These are phyloP conservation scores for Psammodynastes pulverulentus DNA, from an alignment of 2,113 vertebrate species.

Conservation along the genomic window DNA sequence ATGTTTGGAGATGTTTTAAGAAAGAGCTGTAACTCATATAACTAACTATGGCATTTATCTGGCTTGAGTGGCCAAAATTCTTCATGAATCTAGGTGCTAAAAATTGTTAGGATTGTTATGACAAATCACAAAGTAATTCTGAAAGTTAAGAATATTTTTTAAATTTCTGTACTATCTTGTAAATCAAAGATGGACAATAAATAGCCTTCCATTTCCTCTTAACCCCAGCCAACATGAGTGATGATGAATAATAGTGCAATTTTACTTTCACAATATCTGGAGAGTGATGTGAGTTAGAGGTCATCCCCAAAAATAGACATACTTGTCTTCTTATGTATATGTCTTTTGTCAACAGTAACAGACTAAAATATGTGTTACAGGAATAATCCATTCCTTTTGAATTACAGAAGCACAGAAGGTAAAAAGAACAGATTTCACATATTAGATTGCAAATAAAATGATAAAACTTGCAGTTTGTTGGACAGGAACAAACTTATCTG, in stretches of 20 bases:
- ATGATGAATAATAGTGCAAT: not conserved
- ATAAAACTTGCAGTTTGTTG: not conserved
- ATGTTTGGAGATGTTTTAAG: not conserved
- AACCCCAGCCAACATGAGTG: not conserved
- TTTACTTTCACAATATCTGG: not conserved
- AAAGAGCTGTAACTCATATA: not conserved
- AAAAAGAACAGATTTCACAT: not conserved
- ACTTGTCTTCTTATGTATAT: not conserved
- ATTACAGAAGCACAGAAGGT: not conserved
- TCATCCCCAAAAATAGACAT: too few relatives aligned
- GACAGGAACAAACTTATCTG: not conserved
- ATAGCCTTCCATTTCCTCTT: not conserved
- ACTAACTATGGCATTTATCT: not conserved
- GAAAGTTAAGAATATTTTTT: not conserved
- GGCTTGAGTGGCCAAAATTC: conserved; percentile 2
- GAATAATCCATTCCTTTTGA: not conserved
- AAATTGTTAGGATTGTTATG: not conserved
- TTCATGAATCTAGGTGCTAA: not conserved
- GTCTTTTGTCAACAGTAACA: not conserved
- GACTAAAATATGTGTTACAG: not conserved
- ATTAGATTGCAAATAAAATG: not conserved
- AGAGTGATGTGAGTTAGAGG: not conserved
- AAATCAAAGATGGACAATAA: not conserved
- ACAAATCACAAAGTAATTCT: not conserved
- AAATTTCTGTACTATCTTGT: not conserved